A percentile compares a stretch with the other conserved stretches of the same genome.
These are phyloP conservation scores for Myrmecobius fasciatus DNA, from an alignment of 2,113 vertebrate species.

Conservation along the genomic window DNA sequence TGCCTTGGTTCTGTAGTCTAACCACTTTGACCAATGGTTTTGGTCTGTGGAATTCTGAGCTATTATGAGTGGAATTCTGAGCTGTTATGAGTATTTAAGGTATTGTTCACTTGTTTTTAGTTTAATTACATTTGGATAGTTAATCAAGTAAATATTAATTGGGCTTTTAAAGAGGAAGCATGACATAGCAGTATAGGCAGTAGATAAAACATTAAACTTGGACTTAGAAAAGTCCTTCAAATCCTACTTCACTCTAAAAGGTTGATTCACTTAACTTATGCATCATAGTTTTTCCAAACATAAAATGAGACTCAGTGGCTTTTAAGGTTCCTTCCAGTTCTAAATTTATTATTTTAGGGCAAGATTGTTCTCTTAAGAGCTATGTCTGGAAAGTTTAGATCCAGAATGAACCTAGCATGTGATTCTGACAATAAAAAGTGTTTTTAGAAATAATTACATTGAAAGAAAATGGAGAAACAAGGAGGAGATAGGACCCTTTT, in stretches of 20 bases:
- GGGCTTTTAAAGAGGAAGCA: neutral
- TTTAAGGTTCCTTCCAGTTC: too few relatives aligned
- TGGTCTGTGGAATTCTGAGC: neutral
- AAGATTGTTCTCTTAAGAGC: too few relatives aligned
- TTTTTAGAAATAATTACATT: neutral
- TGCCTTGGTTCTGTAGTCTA: neutral
- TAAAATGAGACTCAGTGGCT: neutral
- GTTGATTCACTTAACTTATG: neutral
- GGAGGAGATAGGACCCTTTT: neutral
- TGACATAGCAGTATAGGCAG: neutral
- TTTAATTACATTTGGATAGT: neutral
- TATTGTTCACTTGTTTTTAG: neutral
- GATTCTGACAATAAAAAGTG: neutral
- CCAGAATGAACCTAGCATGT: neutral
- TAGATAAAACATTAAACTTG: neutral
- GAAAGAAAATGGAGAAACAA: neutral
- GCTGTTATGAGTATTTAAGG: neutral
- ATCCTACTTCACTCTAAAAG: neutral
- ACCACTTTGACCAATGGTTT: neutral
- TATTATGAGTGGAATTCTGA: neutral
- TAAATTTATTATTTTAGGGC: too few relatives aligned
- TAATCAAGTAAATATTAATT: neutral
- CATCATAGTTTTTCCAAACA: neutral
- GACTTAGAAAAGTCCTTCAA: neutral
- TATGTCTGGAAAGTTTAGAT: neutral